phyloP scores from a whole-genome alignment of 2,888 invertebrate genomes.

The Prostheceraeus crozeri region DNA sequence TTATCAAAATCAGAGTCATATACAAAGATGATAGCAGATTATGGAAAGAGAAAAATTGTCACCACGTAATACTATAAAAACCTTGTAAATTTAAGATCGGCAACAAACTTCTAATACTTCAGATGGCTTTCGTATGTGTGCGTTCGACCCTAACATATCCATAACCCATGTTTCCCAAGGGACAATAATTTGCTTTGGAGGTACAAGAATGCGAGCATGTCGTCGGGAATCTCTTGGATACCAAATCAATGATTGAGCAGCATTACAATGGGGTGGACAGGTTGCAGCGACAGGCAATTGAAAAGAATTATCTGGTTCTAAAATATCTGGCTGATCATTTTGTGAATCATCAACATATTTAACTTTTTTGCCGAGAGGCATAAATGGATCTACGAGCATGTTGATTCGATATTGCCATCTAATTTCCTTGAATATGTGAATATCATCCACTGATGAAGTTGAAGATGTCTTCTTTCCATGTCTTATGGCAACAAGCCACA shows the following conservation, averaged over 20 bases:
- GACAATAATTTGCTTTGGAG: constrained; percentile 38
- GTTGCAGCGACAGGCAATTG: constrained; percentile 37
- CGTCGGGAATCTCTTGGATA: constrained; percentile 36
- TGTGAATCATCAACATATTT: constrained; percentile 28
- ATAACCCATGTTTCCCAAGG: constrained; percentile 38
- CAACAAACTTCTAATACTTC: constrained; percentile 32
- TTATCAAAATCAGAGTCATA: too few species aligned
- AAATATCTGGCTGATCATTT: constrained; percentile 33
- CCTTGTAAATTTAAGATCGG: neutral
- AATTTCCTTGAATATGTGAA: constrained; percentile 36
- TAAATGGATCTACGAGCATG: constrained; percentile 37
- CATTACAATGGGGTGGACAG: constrained; percentile 37
- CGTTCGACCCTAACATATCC: constrained; percentile 36
- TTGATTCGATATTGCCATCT: constrained; percentile 37
- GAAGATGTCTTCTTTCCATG: constrained; percentile 32
- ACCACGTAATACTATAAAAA: too few species aligned
- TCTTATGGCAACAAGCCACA: constrained; percentile 38
- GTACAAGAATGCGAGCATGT: constrained; percentile 36
- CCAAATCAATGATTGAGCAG: constrained; percentile 38
- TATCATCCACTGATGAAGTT: constrained; percentile 31
- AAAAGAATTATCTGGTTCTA: constrained; percentile 31
- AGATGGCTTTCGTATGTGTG: constrained; percentile 35
- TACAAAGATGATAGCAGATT: too few species aligned
- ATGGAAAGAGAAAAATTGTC: too few species aligned
- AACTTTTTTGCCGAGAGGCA: constrained; percentile 37